Conservation (phyloP, 2,888 invertebrate genomes). For the Amaurobius ferox region DNA sequence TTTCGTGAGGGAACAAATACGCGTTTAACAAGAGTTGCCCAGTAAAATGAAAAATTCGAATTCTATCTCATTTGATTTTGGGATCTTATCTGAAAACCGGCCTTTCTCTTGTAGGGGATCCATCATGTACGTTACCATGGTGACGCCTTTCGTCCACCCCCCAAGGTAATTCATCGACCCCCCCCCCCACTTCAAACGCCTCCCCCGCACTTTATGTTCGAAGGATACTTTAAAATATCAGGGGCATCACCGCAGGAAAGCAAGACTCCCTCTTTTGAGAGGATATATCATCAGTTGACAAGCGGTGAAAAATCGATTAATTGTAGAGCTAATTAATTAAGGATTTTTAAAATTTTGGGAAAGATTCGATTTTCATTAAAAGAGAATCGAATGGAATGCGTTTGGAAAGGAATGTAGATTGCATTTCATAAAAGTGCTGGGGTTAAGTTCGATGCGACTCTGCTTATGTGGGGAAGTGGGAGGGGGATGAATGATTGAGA, state of each 20-base stretch:
- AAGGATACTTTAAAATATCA: slow-evolving; percentile 46
- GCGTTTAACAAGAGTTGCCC: slow-evolving; percentile 66
- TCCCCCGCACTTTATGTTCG: slow-evolving; percentile 6
- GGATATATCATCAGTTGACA: slow-evolving; percentile 15
- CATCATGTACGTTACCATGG: slow-evolving; percentile 61
- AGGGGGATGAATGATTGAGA: not conserved
- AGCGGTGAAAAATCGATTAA: slow-evolving; percentile 19
- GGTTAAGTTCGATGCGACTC: not conserved
- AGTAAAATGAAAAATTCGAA: slow-evolving; percentile 69
- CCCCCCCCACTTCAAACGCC: slow-evolving; percentile 20
- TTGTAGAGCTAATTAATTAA: slow-evolving; percentile 23
- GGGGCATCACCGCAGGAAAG: slow-evolving; percentile 17
- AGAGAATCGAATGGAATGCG: not conserved
- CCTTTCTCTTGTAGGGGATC: slow-evolving; percentile 72
- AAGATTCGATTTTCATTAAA: slow-evolving; percentile 2
- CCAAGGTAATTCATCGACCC: slow-evolving; percentile 18
- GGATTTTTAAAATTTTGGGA: not conserved
- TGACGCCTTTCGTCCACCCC: slow-evolving; percentile 23
- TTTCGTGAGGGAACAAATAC: slow-evolving; percentile 67
- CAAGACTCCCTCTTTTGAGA: slow-evolving; percentile 30
- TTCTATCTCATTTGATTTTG: slow-evolving; percentile 72
- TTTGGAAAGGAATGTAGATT: slow-evolving; percentile 3
- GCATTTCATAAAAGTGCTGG: slow-evolving; percentile 6
- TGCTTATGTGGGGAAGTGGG: not conserved
- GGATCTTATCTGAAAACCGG: slow-evolving; percentile 67